Evolutionary conservation across 2,888 invertebrate genomes (phyloP).

Genomic region (Drosophila imparisetae): DNA sequence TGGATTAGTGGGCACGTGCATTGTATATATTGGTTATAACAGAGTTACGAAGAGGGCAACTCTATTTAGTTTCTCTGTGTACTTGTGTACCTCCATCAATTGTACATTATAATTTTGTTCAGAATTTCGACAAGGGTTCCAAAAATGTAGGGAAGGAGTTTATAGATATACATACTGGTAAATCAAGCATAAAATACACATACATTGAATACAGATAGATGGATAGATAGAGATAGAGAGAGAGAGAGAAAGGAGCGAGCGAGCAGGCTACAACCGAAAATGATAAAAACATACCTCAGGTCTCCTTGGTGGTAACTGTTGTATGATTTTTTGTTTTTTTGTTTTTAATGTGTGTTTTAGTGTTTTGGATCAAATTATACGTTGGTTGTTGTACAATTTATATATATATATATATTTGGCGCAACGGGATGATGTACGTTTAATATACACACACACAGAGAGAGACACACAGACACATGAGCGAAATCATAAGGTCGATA

Average conservation of each 20-base stretch:
- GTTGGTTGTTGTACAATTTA: conserved; percentile 43
- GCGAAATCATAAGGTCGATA: conserved; percentile 63
- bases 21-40: conserved; percentile 34
- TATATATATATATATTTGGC: conserved; percentile 43
- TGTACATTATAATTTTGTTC: conserved; percentile 18
- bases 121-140: conserved; percentile 58
- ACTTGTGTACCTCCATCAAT: conserved; percentile 67
- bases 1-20: conserved; percentile 72
- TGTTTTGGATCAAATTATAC: conserved; percentile 60
- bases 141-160: conserved; percentile 28
- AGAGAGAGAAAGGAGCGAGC: conserved; percentile 49
- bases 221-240: conserved; percentile 16
- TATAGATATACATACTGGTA: conserved; percentile 52
- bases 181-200: conserved; percentile 62
- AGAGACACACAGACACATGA: conserved; percentile 37
- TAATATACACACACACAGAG: conserved; percentile 30
- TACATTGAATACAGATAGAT: conserved; percentile 27
- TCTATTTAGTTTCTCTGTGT: conserved; percentile 28
- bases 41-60: conserved; percentile 29
- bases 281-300: conserved; percentile 91
- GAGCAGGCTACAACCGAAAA: conserved; percentile 68
- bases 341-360: conserved; percentile 38
- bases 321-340: conserved; percentile 52
- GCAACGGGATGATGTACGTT: conserved; percentile 64
- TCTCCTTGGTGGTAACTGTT: conserved; percentile 93